Base-by-base conservation (phyloP, 2,113 vertebrate species). In the Bubalus kerabau region DNA sequence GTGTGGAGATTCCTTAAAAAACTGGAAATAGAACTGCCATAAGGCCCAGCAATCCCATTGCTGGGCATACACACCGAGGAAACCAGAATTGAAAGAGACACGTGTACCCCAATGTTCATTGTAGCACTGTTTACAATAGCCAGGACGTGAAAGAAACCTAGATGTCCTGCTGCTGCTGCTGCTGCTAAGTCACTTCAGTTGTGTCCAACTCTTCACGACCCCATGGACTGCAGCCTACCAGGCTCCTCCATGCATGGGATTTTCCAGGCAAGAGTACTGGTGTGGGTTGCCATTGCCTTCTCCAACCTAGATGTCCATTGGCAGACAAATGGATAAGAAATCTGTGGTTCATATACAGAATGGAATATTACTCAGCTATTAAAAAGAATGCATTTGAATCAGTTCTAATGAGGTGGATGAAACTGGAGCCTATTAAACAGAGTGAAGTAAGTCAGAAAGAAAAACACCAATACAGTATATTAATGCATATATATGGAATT, bases 91-190 rank as follows among this genome's bases (percentile, higher is more conserved):
- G 62, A 32, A 64, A 67, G 62, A n/a, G 32, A 67, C 32, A 67
- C 0, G 1, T 67, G 32, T 2, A n/a, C 2, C 32, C 7, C 62
- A n/a, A 5, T n/a, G 62, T 19, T 67, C 7, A 19, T 15, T 15
- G 3, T 16, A 67, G 62, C 32, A 19, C 16, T 67, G 32, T 67
- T n/a, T n/a, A n/a, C 32, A 19, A n/a, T 19, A 10, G 16, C 16
- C 32, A 67, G 62, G 62, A 67, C 1, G 8, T n/a, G 62, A 32
- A 67, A n/a, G 32, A 16, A 67, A n/a, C 32, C 32, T n/a, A n/a
- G 2, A 19, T 2, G 3, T 67, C 7, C 62, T 60, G 11, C 57
- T 60, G 57, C 24, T 59, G 57, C 57, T 59, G 24, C 57, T 59
- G 57, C 57, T 59, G 11, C 26, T 60, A 28, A 60, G 5, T 60